A percentile compares a stretch with the other conserved stretches of the same genome.
Evolutionary conservation across 2,888 invertebrate species (phyloP).

Genomic region (Protophormia terraenovae): DNA sequence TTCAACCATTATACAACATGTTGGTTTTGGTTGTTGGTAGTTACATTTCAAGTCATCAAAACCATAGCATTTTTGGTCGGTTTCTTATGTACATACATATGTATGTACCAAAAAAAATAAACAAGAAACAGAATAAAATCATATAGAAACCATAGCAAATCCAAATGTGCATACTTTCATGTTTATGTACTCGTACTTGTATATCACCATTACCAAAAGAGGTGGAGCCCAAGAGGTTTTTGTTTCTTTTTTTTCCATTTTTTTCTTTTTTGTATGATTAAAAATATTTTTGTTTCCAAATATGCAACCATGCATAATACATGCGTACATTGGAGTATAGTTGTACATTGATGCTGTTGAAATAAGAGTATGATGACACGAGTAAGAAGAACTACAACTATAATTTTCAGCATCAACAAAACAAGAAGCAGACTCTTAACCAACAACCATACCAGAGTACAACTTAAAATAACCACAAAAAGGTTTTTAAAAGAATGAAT

Average conservation of each 20-base stretch:
- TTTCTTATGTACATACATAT: slow-evolving; percentile 9
- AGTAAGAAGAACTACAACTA: slow-evolving; percentile 57
- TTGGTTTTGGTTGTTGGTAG: too few species aligned
- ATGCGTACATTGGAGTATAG: slow-evolving; percentile 51
- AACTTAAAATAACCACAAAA: not conserved
- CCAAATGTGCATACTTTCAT: slow-evolving; percentile 6
- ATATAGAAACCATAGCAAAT: slow-evolving; percentile 33
- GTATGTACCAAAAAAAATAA: not conserved
- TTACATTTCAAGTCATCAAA: slow-evolving; percentile 56
- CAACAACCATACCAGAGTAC: slow-evolving; percentile 7
- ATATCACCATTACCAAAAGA: slow-evolving; percentile 59
- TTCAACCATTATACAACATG: slow-evolving; percentile 53
- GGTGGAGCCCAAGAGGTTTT: slow-evolving; percentile 65
- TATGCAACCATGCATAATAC: slow-evolving; percentile 59
- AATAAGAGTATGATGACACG: slow-evolving; percentile 57
- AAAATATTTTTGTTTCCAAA: slow-evolving; percentile 41
- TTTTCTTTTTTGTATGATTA: slow-evolving; percentile 3
- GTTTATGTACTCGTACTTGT: slow-evolving; percentile 21
- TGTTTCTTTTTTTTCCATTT: not conserved
- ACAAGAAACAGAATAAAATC: not conserved
- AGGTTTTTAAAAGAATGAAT: not conserved
- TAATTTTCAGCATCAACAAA: slow-evolving; percentile 53
- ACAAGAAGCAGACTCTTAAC: slow-evolving; percentile 29
- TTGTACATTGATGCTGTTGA: slow-evolving; percentile 48
- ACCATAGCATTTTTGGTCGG: slow-evolving; percentile 35